Evolutionary conservation across 53 echinoderm and acorn worm genomes (phyloP).

Genomic region (Astropecten irregularis): DNA sequence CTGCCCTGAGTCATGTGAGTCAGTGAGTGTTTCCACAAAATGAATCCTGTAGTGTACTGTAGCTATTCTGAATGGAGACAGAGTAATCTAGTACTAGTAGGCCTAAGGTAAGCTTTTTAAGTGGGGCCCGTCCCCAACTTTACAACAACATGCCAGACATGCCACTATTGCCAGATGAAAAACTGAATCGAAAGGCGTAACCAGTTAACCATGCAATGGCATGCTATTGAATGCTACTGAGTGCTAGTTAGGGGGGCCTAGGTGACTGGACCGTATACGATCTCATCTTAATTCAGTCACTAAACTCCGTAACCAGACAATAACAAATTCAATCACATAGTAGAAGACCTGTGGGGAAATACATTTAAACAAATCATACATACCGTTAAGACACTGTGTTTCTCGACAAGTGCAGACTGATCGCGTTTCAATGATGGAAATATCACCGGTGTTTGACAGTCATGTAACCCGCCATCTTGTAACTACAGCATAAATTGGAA

Average conservation of each 20-base stretch:
- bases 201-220: not conserved
- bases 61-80: too few species aligned
- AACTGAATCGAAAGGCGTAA: not conserved
- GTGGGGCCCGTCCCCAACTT: too few species aligned
- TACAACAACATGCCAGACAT: not conserved
- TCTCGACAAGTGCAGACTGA: not conserved
- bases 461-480: constrained; percentile 66
- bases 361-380: not conserved
- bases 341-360: not conserved
- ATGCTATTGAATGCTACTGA: too few species aligned
- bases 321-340: not conserved
- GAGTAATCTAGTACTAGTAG: too few species aligned
- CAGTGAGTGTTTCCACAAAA: too few species aligned
- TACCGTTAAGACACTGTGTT: constrained; percentile 2
- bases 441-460: not conserved
- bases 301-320: too few species aligned
- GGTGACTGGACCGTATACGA: too few species aligned
- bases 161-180: not conserved
- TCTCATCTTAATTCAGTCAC: too few species aligned
- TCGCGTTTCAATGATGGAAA: not conserved
- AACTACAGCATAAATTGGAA: constrained; percentile 64
- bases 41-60: too few species aligned
- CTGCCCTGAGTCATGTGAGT: too few species aligned
- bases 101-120: too few species aligned
- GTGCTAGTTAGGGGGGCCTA: too few species aligned